Conservation (phyloP, 2,888 invertebrate species). For the Cephus pygmeus region DNA sequence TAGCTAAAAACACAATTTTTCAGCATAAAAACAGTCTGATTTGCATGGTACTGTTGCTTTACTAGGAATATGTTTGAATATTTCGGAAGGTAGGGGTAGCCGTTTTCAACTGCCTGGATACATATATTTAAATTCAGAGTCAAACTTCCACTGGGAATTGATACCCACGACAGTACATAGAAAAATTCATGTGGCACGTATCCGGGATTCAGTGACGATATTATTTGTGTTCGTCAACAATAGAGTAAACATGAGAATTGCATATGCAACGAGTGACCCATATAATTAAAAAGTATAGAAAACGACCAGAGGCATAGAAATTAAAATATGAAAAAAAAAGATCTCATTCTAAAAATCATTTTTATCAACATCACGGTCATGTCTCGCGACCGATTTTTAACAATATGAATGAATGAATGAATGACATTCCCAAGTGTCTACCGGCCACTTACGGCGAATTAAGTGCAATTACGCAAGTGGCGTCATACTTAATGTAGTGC, state of each 20-base stretch:
- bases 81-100: too few relatives aligned
- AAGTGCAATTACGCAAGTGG: slow-evolving; percentile 48
- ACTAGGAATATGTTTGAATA: too few relatives aligned
- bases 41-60: too few relatives aligned
- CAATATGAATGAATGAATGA: slow-evolving; percentile 28
- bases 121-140: background rate
- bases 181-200: background rate
- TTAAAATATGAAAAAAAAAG: background rate
- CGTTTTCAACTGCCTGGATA: too few relatives aligned
- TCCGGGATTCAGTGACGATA: background rate
- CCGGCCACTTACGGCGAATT: slow-evolving; percentile 52
- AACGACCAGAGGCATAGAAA: background rate
- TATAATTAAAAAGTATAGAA: background rate
- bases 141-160: background rate
- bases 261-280: background rate
- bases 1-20: too few relatives aligned
- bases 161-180: background rate
- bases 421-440: slow-evolving; percentile 51
- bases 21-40: too few relatives aligned
- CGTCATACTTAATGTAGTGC: slow-evolving; percentile 15
- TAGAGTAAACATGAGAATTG: background rate
- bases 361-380: background rate
- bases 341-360: background rate
- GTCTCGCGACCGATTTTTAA: background rate
- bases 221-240: background rate